Base-by-base conservation (phyloP, 2,113 vertebrate genomes). In the Gasterosteus aculeatus region DNA sequence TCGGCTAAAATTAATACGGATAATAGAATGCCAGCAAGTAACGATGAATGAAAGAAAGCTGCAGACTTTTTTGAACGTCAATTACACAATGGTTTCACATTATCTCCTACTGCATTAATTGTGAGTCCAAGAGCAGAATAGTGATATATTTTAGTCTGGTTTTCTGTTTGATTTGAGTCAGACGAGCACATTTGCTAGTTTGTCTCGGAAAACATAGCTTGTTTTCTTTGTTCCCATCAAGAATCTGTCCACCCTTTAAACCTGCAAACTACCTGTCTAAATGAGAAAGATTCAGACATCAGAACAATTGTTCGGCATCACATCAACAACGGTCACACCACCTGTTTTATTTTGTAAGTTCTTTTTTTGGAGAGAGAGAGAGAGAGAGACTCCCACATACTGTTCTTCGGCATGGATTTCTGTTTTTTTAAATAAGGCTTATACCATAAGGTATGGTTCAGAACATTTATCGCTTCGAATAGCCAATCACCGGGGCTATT, bases 381-480 rank as follows among this genome's bases (percentile, higher is more conserved):
- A 7, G 35, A 72, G 16, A 63, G 42, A 69, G 44, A 64, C 69
- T 85, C 60, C 73, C 78, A 79, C 64, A 59, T 68, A 31, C 31
- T 57, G 46, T 57, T 53, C 58, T 74, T 15, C 51, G 54, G 42
- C 51, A 46, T 67, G 42, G 15, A 42, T 51, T 38, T 11, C 49
- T 35, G 54, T 46, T 73, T 72, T 19, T 44, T 31, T 11, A 78
- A 54, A 22, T 15, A 26, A 56, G 18, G 29, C 70, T 75, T 77
- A 74, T 26, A 26, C 22, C 22, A 26, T 26, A 26, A 26, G 47
- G 12, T 78, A 35, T 56, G 18, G 67, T 66, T 69, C 42, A 42
- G 14, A n/a, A 29, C 60, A 68, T 62, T 83, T 65, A 74, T 53
- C 58, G 65, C 33, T 26, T 12, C 44, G 51, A 69, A 56, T 49